Conservation (phyloP, 2,797 vertebrate genomes). For the Melanotaenia pygmaea region DNA sequence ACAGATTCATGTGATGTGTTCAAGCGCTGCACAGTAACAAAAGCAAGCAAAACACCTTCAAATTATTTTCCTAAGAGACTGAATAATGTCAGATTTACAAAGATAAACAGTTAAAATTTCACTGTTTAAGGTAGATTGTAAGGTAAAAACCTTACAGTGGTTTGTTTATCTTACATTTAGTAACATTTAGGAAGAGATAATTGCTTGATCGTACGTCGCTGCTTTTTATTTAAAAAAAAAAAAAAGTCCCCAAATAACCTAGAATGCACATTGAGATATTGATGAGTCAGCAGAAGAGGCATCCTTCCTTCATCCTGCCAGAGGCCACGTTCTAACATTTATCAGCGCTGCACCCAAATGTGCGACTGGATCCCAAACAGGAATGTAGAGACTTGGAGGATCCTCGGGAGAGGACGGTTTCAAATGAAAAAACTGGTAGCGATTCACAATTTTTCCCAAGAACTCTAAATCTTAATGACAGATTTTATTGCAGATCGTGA, state of each 20-base stretch:
- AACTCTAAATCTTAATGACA: background rate
- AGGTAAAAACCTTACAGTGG: background rate
- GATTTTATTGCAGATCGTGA: too few species aligned
- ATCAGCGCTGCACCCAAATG: slow-evolving; percentile 11
- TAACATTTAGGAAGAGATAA: slow-evolving; percentile 8
- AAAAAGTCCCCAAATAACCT: slow-evolving; percentile 40
- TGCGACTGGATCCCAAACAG: slow-evolving; percentile 1
- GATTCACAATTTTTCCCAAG: background rate
- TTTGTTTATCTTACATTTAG: slow-evolving; percentile 27
- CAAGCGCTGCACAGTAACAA: slow-evolving; percentile 15
- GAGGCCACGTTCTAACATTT: slow-evolving; percentile 51
- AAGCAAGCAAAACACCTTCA: slow-evolving; percentile 28
- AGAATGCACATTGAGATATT: slow-evolving; percentile 21
- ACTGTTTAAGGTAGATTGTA: background rate
- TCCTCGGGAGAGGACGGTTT: background rate
- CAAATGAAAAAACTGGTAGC: background rate
- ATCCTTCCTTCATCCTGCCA: slow-evolving; percentile 69
- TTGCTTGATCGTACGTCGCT: background rate
- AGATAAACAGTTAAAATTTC: slow-evolving; percentile 44
- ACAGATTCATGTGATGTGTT: slow-evolving; percentile 23
- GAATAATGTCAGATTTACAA: slow-evolving; percentile 40
- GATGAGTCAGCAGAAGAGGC: slow-evolving; percentile 63
- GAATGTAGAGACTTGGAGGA: background rate
- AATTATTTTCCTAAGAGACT: background rate
- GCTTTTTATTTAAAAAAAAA: slow-evolving; percentile 34